Conservation (phyloP, 1,140 invertebrate species). For the Neodiprion fabricii region DNA sequence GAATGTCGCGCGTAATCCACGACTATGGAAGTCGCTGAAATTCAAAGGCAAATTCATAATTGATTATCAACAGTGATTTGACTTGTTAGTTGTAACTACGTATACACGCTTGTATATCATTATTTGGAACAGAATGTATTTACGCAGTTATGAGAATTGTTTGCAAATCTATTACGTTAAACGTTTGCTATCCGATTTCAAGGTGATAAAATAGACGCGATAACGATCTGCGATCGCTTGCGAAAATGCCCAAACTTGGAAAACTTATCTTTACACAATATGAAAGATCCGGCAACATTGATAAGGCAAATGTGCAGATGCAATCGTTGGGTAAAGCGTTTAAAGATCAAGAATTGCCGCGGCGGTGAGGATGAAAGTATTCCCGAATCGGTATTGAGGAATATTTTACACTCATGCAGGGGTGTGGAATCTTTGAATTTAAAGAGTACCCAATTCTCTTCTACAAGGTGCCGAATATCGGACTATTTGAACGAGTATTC, state of each 20-base stretch:
- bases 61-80: not conserved
- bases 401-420: slow-evolving; percentile 6
- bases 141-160: not conserved
- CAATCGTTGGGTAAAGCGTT: not conserved
- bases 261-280: not conserved
- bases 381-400: not conserved
- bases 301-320: slow-evolving; percentile 15
- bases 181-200: not conserved
- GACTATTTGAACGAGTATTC: not conserved
- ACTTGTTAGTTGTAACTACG: not conserved
- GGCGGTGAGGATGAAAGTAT: not conserved
- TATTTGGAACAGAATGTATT: not conserved
- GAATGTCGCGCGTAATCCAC: slow-evolving; percentile 3
- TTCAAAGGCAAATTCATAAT: slow-evolving; percentile 6
- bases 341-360: slow-evolving; percentile 9
- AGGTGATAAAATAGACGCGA: slow-evolving; percentile 2
- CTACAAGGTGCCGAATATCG: not conserved
- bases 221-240: not conserved
- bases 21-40: slow-evolving; percentile 5
- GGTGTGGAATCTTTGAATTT: slow-evolving; percentile 7
- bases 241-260: not conserved
- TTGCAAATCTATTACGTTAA: not conserved
- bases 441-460: slow-evolving; percentile 4
- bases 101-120: no score
- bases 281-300: slow-evolving; percentile 4